Percentiles rank a stretch among this genome's conserved stretches.
Evolutionary conservation across 2,888 invertebrate species (phyloP).

Genomic region (Nowickia ferox): DNA sequence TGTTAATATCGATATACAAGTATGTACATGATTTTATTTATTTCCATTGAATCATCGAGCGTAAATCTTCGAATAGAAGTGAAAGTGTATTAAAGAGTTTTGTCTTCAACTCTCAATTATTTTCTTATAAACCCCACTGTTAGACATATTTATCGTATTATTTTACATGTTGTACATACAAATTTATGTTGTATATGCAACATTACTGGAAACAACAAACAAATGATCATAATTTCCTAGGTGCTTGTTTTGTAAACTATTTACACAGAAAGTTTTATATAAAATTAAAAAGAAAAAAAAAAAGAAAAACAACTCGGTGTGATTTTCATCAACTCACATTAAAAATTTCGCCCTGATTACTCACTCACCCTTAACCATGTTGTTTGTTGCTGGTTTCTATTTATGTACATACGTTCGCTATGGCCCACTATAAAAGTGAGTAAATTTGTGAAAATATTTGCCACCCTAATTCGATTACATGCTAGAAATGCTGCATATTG

Average conservation of each 20-base stretch:
- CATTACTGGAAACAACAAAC: conserved; percentile 73
- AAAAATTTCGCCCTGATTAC: conserved; percentile 31
- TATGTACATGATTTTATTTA: too few relatives aligned
- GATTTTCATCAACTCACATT: conserved; percentile 41
- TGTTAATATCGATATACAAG: too few relatives aligned
- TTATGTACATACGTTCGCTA: conserved; percentile 35
- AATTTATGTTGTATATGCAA: conserved; percentile 62
- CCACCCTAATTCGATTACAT: conserved; percentile 78
- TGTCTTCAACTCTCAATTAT: background rate
- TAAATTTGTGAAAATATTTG: conserved; percentile 80
- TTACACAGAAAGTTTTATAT: conserved; percentile 54
- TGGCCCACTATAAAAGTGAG: conserved; percentile 77
- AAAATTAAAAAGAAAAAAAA: conserved; percentile 43
- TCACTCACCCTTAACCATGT: conserved; percentile 67
- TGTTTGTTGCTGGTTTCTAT: conserved; percentile 21
- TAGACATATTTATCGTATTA: conserved; percentile 36
- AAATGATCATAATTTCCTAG: conserved; percentile 43
- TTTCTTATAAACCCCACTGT: conserved; percentile 49
- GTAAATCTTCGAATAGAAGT: too few relatives aligned
- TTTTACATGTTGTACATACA: conserved; percentile 59
- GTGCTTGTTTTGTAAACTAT: conserved; percentile 68
- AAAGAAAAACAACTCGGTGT: conserved; percentile 53
- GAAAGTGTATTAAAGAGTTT: too few relatives aligned
- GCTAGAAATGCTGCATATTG: conserved; percentile 28
- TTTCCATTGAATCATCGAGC: too few relatives aligned